A percentile compares a stretch with the other conserved stretches of the same genome.
These are phyloP conservation scores for Euura lappo DNA, from an alignment of 1,140 invertebrate species.

Conservation along the genomic window DNA sequence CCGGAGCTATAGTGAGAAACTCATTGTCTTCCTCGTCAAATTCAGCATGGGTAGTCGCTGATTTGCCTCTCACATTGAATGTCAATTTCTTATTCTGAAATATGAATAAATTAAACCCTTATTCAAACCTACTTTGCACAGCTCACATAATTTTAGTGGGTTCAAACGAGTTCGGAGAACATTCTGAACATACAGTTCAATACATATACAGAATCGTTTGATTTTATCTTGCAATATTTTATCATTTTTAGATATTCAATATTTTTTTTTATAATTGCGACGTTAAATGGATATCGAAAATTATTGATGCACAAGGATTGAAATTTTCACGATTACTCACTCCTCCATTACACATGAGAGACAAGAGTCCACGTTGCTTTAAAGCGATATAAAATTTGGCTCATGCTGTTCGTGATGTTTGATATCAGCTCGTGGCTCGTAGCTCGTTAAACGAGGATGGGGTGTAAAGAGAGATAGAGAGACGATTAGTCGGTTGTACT, in stretches of 20 bases:
- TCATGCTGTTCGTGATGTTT: too few relatives aligned
- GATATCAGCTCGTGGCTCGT: not conserved
- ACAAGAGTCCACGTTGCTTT: not conserved
- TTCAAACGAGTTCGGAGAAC: too few relatives aligned
- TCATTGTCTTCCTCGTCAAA: slow-evolving; percentile 46
- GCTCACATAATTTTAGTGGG: not conserved
- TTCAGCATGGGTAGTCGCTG: slow-evolving; percentile 31
- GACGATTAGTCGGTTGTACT: slow-evolving; percentile 15
- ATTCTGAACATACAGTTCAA: too few relatives aligned
- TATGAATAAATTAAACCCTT: not conserved
- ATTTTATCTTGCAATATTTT: not conserved
- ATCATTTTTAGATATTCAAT: not conserved
- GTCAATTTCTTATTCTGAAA: slow-evolving; percentile 43
- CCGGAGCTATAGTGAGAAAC: slow-evolving; percentile 67
- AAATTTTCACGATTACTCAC: not conserved
- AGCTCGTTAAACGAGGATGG: slow-evolving; percentile 1
- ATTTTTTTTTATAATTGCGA: not conserved
- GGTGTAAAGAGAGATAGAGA: slow-evolving; percentile 8
- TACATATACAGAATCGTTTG: too few relatives aligned
- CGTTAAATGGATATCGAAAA: too few relatives aligned
- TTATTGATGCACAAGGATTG: too few relatives aligned
- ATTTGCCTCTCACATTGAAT: slow-evolving; percentile 47
- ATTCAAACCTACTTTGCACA: not conserved
- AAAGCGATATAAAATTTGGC: not conserved
- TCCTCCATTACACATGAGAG: not conserved